Evolutionary conservation across 2,113 vertebrate genomes (phyloP).

Genomic region (Emydura subglobosa): DNA sequence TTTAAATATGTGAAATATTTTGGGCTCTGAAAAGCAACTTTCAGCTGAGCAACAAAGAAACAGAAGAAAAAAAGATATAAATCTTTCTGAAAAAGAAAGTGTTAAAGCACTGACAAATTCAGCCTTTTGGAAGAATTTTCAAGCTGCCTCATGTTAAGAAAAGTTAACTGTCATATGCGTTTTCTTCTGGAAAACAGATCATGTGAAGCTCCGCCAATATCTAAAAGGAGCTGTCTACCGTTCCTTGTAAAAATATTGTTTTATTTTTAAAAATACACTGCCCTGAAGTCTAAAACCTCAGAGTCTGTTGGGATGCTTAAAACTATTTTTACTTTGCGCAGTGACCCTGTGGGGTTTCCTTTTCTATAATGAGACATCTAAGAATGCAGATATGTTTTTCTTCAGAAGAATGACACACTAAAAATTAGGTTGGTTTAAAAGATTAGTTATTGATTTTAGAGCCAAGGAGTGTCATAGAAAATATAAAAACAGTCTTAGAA

Average conservation of each 20-base stretch:
- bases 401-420: background rate
- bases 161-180: background rate
- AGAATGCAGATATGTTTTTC: rapidly evolving
- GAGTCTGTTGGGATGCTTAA: background rate
- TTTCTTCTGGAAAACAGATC: background rate
- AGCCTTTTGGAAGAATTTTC: background rate
- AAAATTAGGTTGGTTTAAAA: background rate
- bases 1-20: background rate
- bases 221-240: background rate
- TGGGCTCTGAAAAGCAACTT: background rate
- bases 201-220: background rate
- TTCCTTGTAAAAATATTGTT: background rate
- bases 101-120: background rate
- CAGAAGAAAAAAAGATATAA: background rate
- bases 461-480: background rate
- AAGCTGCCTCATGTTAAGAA: background rate
- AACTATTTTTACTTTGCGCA: background rate
- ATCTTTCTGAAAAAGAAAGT: background rate
- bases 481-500: background rate
- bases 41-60: background rate
- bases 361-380: background rate
- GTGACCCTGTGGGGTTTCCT: background rate
- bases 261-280: background rate
- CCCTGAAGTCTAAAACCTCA: background rate
- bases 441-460: background rate